phyloP scores from a whole-genome alignment of 2,113 vertebrate species.

The Microcebus murinus region DNA sequence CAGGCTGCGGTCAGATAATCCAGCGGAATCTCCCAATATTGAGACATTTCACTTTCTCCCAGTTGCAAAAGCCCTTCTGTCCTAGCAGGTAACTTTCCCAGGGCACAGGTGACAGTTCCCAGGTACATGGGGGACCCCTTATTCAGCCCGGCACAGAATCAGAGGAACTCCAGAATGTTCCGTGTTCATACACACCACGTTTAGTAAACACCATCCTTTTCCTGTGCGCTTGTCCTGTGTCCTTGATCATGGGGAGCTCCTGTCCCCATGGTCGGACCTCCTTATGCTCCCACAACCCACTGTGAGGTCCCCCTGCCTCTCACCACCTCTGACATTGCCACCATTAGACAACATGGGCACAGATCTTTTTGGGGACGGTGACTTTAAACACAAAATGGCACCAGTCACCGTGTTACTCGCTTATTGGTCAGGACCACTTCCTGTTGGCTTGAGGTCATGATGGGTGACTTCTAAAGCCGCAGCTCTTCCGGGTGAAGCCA shows the following conservation, averaged over 20 bases:
- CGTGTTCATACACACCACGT: neutral
- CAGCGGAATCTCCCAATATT: neutral
- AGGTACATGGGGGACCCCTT: neutral
- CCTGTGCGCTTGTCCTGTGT: neutral
- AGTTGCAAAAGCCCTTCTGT: neutral
- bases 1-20: neutral
- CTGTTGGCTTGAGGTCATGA: too few species aligned
- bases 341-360: neutral
- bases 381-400: too few species aligned
- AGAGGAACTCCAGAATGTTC: neutral
- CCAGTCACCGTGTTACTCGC: too few species aligned
- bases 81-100: neutral
- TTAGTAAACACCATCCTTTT: neutral
- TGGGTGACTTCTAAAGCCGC: too few species aligned
- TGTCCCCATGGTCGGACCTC: neutral
- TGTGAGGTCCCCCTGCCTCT: neutral
- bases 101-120: neutral
- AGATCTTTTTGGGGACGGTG: neutral
- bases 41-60: neutral
- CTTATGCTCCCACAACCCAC: neutral
- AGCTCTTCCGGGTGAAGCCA: too few species aligned
- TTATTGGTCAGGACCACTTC: too few species aligned
- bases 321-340: neutral
- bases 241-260: neutral
- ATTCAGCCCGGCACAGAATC: neutral